Base-by-base conservation (phyloP, 2,113 vertebrate genomes). In the Dryoscopus gambensis region DNA sequence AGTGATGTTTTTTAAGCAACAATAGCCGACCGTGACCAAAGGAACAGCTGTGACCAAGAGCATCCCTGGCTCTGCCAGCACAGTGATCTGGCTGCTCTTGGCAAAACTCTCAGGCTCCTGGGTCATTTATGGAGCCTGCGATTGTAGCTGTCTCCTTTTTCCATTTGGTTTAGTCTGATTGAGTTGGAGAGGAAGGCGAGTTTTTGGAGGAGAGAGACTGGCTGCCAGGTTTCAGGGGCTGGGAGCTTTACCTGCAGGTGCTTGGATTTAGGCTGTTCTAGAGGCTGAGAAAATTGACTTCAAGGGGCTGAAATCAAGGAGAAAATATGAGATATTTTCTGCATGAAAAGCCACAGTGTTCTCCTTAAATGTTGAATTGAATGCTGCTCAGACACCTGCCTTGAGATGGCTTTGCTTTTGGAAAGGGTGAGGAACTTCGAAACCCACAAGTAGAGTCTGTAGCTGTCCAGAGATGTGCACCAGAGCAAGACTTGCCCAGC, bases 41-140 rank as follows among this genome's bases (percentile, higher is more conserved):
- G 73, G 50, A 91, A 52, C 0, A 4, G 37, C 35, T 47, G 9
- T 39, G 30, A 37, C 74, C 60, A 60, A 89, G 11, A 93, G 33
- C 33, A 75, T n/a, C 70, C 37, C 23, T 3, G 10, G 16, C 59
- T 35, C 7, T 60, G 59, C 63, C 49, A 84, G 16, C 55, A 25
- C 0, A 0, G 13, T 0, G 0, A 3, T 4, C 25, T 2, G 9
- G 21, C 25, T 62, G 31, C 63, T 90, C n/a, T 65, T 9, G 7
- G 46, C n/a, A 80, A 65, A 86, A 44, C 75, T 73, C 28, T 44
- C 31, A 52, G 39, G 40, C 33, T 50, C 20, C 27, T 8, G 5
- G 15, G 15, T 57, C 8, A 6, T 71, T 60, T 59, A 19, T 31
- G 44, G 25, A 87, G 42, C 25, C 13, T 67, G 47, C 28, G 7